Base-by-base conservation (phyloP, 2,797 vertebrate genomes). In the Aphelocoma californica region DNA sequence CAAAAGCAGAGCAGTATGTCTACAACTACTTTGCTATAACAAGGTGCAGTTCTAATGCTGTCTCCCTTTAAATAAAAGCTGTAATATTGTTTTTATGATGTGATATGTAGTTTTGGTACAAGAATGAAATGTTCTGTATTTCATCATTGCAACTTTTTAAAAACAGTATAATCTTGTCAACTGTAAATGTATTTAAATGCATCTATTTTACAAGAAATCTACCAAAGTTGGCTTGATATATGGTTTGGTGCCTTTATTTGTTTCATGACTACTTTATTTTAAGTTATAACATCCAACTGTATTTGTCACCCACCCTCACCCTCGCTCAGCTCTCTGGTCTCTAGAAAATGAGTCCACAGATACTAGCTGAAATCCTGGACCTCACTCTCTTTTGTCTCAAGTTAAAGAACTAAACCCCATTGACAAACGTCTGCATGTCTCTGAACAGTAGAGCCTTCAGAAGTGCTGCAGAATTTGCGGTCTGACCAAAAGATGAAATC, bases 31-130 rank as follows among this genome's bases (percentile, higher is more conserved):
- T 88, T 36, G 92, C 73, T 70, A 40, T 72, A 32, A 62, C 53
- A 29, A 92, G 28, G 44, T 90, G 82, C 89, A 88, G 58, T 28
- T 93, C 31, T 71, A 86, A 81, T 12, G 58, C 18, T 7, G 2
- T 38, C 73, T 93, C 36, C 42, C 56, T 91, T 92, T 88, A 79
- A 88, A 86, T 70, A 84, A 90, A 92, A 95, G 45, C 51, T 90
- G 18, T 78, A 66, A 53, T 81, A 23, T 34, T 74, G 47, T 78
- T 93, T 64, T 92, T 79, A 62, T 38, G 40, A 95, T 84, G 73
- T 80, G 88, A 94, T 88, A 61, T 8, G 34, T 86, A 86, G 83
- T 93, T 96, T 95, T 97, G 97, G 96, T 97, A 97, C 97, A 96
- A 85, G 86, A 92, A 75, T 93, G 71, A 96, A 96, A 93, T 91